Percentiles rank a stretch among this genome's conserved stretches.
Conservation (phyloP, 2,113 vertebrate species). For the Piprites chloris region DNA sequence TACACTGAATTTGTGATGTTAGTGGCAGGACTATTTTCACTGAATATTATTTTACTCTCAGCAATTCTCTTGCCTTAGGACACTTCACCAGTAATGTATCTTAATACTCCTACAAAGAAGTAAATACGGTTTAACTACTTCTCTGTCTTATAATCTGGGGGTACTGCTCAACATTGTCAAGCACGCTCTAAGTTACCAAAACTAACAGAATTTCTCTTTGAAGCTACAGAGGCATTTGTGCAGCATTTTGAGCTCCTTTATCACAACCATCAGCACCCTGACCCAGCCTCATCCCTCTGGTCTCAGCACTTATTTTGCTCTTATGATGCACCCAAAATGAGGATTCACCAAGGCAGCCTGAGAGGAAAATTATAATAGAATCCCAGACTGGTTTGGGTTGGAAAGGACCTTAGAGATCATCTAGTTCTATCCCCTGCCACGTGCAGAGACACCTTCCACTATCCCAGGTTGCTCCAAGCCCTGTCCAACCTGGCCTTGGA, state of each 20-base stretch:
- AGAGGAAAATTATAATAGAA: not conserved
- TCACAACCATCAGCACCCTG: rapidly evolving
- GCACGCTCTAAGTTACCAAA: not conserved
- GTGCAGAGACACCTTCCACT: not conserved
- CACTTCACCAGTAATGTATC: not conserved
- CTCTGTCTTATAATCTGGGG: not conserved
- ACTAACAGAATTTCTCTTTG: not conserved
- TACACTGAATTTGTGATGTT: not conserved
- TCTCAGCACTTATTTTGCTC: not conserved
- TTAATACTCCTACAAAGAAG: not conserved
- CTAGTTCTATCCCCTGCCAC: no score
- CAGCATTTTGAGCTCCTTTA: not conserved
- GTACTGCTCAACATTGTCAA: not conserved
- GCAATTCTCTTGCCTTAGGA: not conserved
- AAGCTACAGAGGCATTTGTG: not conserved
- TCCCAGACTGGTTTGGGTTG: not conserved
- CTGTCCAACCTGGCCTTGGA: rapidly evolving
- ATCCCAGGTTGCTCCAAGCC: not conserved
- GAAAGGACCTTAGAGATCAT: not conserved
- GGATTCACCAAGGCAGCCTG: not conserved
- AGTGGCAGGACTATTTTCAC: not conserved
- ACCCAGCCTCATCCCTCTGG: not conserved
- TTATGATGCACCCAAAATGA: not conserved
- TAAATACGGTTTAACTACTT: not conserved
- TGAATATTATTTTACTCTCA: not conserved